A percentile compares a stretch with the other conserved stretches of the same genome.
Evolutionary conservation across 1,140 invertebrate species (phyloP).

Genomic region (Aethina tumida): DNA sequence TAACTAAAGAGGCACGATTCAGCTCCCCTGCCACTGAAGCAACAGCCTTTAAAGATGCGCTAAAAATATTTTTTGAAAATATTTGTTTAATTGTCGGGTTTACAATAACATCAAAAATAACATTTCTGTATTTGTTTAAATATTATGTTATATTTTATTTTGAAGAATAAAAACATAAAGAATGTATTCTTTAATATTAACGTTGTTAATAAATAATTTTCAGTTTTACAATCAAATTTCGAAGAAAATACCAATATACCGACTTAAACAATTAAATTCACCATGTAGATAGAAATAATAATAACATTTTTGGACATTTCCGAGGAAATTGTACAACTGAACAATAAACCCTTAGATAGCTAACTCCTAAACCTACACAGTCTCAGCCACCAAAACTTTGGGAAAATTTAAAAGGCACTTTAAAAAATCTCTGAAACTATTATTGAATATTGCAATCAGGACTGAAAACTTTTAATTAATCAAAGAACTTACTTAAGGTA

Average conservation of each 20-base stretch:
- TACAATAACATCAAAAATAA: too few species aligned
- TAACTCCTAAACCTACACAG: slow-evolving; percentile 59
- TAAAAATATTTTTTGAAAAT: too few species aligned
- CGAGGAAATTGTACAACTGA: too few species aligned
- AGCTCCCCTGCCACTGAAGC: too few species aligned
- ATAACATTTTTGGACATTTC: slow-evolving; percentile 67
- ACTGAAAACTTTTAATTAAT: not conserved
- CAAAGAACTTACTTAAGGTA: slow-evolving; percentile 47
- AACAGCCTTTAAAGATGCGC: too few species aligned
- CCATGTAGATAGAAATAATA: slow-evolving; percentile 63
- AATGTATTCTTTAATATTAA: too few species aligned
- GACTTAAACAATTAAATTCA: slow-evolving; percentile 56
- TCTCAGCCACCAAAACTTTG: slow-evolving; percentile 60
- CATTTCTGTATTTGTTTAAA: too few species aligned
- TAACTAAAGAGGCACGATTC: too few species aligned
- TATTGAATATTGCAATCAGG: not conserved
- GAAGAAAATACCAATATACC: slow-evolving; percentile 42
- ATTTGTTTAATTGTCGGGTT: too few species aligned
- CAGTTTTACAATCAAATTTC: slow-evolving; percentile 1
- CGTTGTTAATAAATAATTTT: slow-evolving; percentile 39
- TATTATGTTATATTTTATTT: too few species aligned
- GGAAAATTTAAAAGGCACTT: slow-evolving; percentile 53
- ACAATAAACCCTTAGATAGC: too few species aligned
- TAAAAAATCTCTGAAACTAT: slow-evolving; percentile 54
- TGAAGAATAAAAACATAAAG: too few species aligned